Evolutionary conservation across 2,888 invertebrate species (phyloP).

Genomic region (Luperina nickerlii): DNA sequence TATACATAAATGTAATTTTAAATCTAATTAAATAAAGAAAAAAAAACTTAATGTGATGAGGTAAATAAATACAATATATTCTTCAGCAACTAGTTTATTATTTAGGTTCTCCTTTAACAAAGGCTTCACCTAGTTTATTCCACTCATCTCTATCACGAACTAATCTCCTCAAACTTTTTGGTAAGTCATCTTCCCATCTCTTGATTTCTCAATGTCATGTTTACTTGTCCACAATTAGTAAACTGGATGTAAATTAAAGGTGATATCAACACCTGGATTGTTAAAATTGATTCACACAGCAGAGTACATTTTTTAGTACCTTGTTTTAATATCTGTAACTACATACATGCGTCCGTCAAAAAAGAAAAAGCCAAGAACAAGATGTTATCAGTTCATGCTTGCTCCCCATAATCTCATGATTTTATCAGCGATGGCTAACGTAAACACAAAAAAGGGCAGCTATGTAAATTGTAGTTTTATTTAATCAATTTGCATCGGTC

Average conservation of each 20-base stretch:
- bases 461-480: constrained; percentile 61
- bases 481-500: constrained; percentile 67
- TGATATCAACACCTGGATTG: not conserved
- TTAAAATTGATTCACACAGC: not conserved
- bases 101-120: too few relatives aligned
- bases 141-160: too few relatives aligned
- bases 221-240: not conserved
- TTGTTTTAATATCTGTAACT: constrained; percentile 8
- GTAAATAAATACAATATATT: too few relatives aligned
- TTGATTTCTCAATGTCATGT: not conserved
- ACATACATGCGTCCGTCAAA: not conserved
- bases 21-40: too few relatives aligned
- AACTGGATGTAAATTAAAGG: constrained; percentile 2
- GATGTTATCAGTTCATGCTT: constrained; percentile 32
- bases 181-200: too few relatives aligned
- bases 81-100: too few relatives aligned
- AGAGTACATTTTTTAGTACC: constrained; percentile 24
- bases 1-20: too few relatives aligned
- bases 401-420: constrained; percentile 33
- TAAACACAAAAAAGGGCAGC: constrained; percentile 48
- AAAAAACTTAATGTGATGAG: too few relatives aligned
- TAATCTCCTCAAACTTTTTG: too few relatives aligned
- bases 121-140: too few relatives aligned
- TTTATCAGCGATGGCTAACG: constrained; percentile 45
- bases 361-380: constrained; percentile 4